A percentile compares a stretch with the other conserved stretches of the same genome.
Evolutionary conservation across 2,888 invertebrate species (phyloP).

Genomic region (Aphrophora alni): DNA sequence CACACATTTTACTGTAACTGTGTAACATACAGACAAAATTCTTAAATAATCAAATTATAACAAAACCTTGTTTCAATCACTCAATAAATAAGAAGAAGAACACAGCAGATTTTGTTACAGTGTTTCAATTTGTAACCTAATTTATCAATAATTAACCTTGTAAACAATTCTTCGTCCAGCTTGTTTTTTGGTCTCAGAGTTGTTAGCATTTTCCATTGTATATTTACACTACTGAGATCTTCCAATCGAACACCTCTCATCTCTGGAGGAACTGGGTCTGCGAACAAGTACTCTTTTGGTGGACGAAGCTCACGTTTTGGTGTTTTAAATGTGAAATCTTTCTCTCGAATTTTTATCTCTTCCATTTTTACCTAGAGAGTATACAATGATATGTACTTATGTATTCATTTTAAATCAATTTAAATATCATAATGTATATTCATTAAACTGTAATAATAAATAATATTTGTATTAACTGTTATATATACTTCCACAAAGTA

Average conservation of each 20-base stretch:
- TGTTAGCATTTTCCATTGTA: constrained; percentile 93
- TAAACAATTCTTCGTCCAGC: constrained; percentile 86
- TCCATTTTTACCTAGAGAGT: constrained; percentile 69
- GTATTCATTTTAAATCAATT: too few species aligned
- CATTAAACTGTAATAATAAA: too few species aligned
- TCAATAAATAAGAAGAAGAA: too few species aligned
- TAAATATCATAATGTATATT: too few species aligned
- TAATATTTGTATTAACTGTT: too few species aligned
- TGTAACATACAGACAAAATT: too few species aligned
- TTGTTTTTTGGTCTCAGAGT: constrained; percentile 83
- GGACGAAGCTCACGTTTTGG: constrained; percentile 73
- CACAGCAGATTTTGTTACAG: too few species aligned
- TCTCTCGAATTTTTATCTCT: constrained; percentile 77
- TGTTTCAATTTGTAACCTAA: too few species aligned
- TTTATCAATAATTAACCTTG: constrained; percentile 61
- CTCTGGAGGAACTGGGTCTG: constrained; percentile 82
- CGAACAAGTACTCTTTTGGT: constrained; percentile 68
- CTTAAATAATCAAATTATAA: too few species aligned
- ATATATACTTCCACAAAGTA: too few species aligned
- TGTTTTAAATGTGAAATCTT: constrained; percentile 74
- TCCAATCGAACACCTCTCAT: constrained; percentile 77
- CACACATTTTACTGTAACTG: too few species aligned
- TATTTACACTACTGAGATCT: constrained; percentile 83
- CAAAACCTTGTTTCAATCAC: too few species aligned
- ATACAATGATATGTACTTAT: background rate